phyloP scores from a whole-genome alignment of 2,113 vertebrate genomes.

The Engystomops pustulosus region DNA sequence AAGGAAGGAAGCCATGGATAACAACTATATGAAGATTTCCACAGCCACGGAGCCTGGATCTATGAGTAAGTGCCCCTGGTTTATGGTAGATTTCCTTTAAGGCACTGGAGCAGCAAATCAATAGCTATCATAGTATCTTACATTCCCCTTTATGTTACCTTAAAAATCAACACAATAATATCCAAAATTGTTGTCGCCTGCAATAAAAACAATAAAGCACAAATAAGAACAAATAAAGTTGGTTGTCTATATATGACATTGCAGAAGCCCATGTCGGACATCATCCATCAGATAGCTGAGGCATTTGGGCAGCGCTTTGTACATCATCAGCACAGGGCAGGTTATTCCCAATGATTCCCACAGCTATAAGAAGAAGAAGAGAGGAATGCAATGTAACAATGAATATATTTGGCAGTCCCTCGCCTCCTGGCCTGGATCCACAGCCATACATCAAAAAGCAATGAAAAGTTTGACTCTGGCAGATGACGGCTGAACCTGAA shows the following conservation, averaged over 20 bases:
- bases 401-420: slow-evolving; percentile 65
- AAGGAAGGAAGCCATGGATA: no score
- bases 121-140: neutral
- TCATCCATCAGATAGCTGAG: slow-evolving; percentile 25
- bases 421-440: slow-evolving; percentile 65
- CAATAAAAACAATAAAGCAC: no score
- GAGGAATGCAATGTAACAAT: slow-evolving; percentile 61
- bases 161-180: no score
- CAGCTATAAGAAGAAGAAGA: slow-evolving; percentile 34
- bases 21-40: no score
- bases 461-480: slow-evolving; percentile 67
- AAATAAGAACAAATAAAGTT: no score
- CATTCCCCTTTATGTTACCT: no score
- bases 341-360: slow-evolving; percentile 45
- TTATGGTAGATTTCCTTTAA: neutral
- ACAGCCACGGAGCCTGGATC: no score
- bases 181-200: no score
- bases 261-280: slow-evolving; percentile 11
- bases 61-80: no score
- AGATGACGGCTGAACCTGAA: slow-evolving; percentile 64
- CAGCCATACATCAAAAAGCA: slow-evolving; percentile 69
- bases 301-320: slow-evolving; percentile 38
- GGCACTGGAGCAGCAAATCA: neutral
- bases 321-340: neutral
- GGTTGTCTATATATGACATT: neutral